phyloP scores from a whole-genome alignment of 2,797 vertebrate genomes.

The Eidolon dupreanum region DNA sequence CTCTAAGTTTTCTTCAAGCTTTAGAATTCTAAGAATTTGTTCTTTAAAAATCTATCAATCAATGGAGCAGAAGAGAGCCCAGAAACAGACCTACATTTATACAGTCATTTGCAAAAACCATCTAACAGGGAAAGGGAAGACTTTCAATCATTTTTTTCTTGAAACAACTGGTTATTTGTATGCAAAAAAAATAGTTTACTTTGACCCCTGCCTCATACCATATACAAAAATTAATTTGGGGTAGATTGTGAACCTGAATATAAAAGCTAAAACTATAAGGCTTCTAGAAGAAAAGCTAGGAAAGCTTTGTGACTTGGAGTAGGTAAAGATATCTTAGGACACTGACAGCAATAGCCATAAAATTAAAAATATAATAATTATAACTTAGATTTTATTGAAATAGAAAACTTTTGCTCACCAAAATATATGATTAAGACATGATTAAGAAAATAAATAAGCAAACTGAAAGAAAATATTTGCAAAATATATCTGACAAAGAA shows the following conservation, averaged over 20 bases:
- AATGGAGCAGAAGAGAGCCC: slow-evolving; percentile 18
- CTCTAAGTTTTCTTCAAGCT: slow-evolving; percentile 32
- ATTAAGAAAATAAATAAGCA: slow-evolving; percentile 11
- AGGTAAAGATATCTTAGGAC: background rate
- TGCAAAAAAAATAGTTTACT: background rate
- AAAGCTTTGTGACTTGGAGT: background rate
- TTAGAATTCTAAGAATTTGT: slow-evolving; percentile 20
- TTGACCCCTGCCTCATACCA: background rate
- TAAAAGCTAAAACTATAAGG: background rate
- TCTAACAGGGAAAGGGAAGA: background rate
- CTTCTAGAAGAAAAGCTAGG: background rate
- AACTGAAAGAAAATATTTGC: background rate
- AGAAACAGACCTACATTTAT: background rate
- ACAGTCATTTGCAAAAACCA: background rate
- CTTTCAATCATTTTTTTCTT: slow-evolving; percentile 34
- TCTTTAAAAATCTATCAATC: slow-evolving; percentile 29
- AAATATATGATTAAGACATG: background rate
- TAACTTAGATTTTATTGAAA: slow-evolving; percentile 24
- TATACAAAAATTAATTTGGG: slow-evolving; percentile 19
- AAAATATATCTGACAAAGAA: slow-evolving; percentile 4
- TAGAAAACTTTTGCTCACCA: background rate
- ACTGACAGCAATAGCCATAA: background rate
- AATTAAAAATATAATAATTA: background rate
- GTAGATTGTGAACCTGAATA: background rate
- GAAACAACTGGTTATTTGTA: slow-evolving; percentile 42